Evolutionary conservation across 1,140 invertebrate genomes (phyloP).

Genomic region (Bombus vancouverensis): DNA sequence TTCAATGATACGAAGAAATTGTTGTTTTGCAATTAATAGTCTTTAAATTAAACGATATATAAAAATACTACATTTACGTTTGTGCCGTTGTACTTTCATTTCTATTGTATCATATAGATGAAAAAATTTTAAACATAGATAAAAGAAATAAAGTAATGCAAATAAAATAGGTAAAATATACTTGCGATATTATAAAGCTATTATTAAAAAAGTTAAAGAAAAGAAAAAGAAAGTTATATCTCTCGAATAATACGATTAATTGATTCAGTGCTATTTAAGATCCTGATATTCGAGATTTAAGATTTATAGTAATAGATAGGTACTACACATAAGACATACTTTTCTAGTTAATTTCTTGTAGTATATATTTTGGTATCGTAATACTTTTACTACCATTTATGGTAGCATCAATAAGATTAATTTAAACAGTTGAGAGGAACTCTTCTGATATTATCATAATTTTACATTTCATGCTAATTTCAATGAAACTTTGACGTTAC

Average conservation of each 20-base stretch:
- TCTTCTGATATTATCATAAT: neutral
- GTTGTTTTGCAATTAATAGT: neutral
- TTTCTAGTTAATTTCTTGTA: neutral
- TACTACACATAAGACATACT: neutral
- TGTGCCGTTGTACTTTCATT: too few species aligned
- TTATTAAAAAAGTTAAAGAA: too few species aligned
- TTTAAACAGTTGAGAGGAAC: neutral
- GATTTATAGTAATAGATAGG: neutral
- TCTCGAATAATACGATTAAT: too few species aligned
- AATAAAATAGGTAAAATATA: too few species aligned
- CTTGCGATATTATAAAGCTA: too few species aligned
- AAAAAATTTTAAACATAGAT: neutral
- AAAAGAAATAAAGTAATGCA: too few species aligned
- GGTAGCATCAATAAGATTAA: neutral
- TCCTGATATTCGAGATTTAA: neutral
- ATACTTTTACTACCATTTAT: neutral
- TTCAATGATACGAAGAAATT: neutral
- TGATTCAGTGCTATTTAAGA: too few species aligned
- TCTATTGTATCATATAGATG: neutral
- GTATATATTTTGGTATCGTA: neutral
- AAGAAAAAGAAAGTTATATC: too few species aligned
- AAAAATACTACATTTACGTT: neutral
- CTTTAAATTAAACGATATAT: neutral
- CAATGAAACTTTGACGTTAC: neutral
- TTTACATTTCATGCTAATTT: neutral